Percentiles rank a stretch among this genome's conserved stretches.
Evolutionary conservation across 1,140 invertebrate genomes (phyloP).

Genomic region (Drosophila nigrodunni): DNA sequence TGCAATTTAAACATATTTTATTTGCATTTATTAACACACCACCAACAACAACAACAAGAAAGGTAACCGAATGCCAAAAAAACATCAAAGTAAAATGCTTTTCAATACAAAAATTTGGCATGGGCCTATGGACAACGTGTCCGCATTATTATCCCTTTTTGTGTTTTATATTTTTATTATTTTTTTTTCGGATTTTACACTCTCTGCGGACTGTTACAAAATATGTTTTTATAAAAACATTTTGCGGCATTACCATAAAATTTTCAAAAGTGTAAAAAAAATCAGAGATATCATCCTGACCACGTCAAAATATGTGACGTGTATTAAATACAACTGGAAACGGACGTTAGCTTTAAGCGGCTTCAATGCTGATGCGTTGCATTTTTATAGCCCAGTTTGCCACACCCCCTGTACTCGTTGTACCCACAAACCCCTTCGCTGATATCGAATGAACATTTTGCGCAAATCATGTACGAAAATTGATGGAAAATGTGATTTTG

Average conservation of each 20-base stretch:
- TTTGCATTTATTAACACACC: conserved; percentile 76
- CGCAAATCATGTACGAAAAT: conserved; percentile 82
- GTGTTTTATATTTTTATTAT: conserved; percentile 23
- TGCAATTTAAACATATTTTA: conserved; percentile 83
- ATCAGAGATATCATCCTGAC: conserved; percentile 58
- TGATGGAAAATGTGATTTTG: conserved; percentile 75
- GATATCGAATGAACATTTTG: conserved; percentile 62
- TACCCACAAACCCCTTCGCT: conserved; percentile 16
- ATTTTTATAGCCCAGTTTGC: conserved; percentile 40
- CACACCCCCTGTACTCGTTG: neutral
- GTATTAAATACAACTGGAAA: conserved; percentile 68
- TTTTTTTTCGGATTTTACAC: conserved; percentile 17
- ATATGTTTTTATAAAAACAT: conserved; percentile 74
- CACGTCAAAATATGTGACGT: conserved; percentile 77
- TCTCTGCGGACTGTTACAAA: conserved; percentile 70
- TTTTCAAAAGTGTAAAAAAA: conserved; percentile 39
- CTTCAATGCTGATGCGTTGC: conserved; percentile 53
- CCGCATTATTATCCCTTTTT: conserved; percentile 72
- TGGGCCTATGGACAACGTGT: conserved; percentile 31
- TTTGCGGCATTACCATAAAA: conserved; percentile 81
- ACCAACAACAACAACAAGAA: conserved; percentile 23
- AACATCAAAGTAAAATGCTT: conserved; percentile 75
- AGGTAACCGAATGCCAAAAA: conserved; percentile 53
- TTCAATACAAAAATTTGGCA: conserved; percentile 60
- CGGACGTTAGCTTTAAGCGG: conserved; percentile 71